Evolutionary conservation across 2,797 vertebrate species (phyloP).

Genomic region (Picus viridis): DNA sequence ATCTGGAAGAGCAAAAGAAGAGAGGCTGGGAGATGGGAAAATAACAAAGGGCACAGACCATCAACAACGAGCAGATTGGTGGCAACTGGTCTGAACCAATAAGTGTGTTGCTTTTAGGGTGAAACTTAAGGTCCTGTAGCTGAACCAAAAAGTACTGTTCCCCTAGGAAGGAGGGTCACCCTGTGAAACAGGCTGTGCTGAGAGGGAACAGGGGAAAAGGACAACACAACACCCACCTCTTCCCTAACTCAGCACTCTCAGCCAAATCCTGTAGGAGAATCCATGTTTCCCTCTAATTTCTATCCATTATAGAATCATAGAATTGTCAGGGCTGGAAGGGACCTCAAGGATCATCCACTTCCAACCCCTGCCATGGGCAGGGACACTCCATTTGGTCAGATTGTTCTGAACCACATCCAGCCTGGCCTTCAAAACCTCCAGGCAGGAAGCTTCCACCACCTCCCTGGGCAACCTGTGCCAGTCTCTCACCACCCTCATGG

Average conservation of each 20-base stretch:
- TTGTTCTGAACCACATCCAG: no score
- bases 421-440: no score
- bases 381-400: no score
- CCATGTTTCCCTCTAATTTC: neutral
- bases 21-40: neutral
- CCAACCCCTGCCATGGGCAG: no score
- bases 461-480: no score
- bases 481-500: no score
- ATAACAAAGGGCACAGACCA: neutral
- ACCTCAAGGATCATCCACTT: no score
- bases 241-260: fast-evolving
- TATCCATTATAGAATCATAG: neutral
- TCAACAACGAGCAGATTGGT: neutral
- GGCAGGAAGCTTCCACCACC: no score
- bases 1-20: neutral
- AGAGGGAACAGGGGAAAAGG: neutral
- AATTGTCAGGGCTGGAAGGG: no score
- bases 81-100: neutral
- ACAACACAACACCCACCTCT: neutral
- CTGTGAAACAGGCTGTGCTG: neutral
- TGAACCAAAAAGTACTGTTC: neutral
- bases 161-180: neutral
- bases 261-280: neutral
- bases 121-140: neutral
- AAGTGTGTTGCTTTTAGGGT: neutral